A percentile compares a stretch with the other conserved stretches of the same genome.
These are phyloP conservation scores for Drosophila meridiana DNA, from an alignment of 2,888 invertebrate genomes.

Conservation along the genomic window DNA sequence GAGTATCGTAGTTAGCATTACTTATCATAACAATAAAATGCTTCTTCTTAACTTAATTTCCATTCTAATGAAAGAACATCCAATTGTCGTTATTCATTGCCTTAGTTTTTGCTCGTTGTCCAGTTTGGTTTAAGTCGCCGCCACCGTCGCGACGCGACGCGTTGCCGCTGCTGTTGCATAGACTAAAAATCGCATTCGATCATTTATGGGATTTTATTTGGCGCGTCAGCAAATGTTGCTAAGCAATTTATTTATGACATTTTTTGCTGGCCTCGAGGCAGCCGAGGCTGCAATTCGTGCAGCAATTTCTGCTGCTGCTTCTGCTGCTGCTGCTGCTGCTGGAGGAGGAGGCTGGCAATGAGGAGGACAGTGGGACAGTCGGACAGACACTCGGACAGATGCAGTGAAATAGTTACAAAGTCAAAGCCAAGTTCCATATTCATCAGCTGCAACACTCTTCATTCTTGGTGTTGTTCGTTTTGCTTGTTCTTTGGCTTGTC, in stretches of 20 bases:
- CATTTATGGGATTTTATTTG: conserved; percentile 85
- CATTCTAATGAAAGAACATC: conserved; percentile 5
- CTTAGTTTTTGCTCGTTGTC: conserved; percentile 51
- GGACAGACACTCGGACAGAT: conserved; percentile 15
- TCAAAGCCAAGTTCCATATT: conserved; percentile 84
- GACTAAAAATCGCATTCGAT: conserved; percentile 82
- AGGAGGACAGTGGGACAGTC: not conserved
- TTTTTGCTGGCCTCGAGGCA: conserved; percentile 62
- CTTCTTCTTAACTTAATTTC: not conserved
- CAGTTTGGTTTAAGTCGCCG: conserved; percentile 56
- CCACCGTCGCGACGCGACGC: conserved; percentile 57
- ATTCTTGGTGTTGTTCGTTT: conserved; percentile 72
- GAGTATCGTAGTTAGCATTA: not conserved
- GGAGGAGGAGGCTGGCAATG: conserved; percentile 10
- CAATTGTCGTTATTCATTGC: not conserved
- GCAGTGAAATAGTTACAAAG: conserved; percentile 75
- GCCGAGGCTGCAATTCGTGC: conserved; percentile 72
- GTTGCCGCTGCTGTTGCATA: conserved; percentile 60
- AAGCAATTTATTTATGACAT: conserved; percentile 81
- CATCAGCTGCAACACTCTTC: conserved; percentile 82
- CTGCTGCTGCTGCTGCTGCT: conserved; percentile 3
- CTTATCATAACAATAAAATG: not conserved
- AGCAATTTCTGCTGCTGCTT: conserved; percentile 68
- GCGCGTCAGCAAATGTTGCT: conserved; percentile 82
- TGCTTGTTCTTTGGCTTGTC: conserved; percentile 71